These are phyloP conservation scores for Eupithecia abbreviata DNA, from an alignment of 2,888 invertebrate species.

Conservation along the genomic window DNA sequence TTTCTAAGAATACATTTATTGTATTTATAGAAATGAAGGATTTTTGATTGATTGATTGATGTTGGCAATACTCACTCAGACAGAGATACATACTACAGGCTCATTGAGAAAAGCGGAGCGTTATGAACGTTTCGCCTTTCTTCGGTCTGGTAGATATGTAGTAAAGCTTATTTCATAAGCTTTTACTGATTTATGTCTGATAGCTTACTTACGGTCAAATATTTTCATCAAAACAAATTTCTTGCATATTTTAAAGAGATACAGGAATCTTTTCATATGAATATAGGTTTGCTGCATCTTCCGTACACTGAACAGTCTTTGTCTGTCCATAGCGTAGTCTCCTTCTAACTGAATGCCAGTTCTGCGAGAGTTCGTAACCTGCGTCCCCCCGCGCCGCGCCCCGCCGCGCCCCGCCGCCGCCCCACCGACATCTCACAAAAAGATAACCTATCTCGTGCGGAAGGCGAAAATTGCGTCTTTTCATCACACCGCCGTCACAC, in stretches of 20 bases:
- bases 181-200: background rate
- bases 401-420: constrained; percentile 9
- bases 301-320: background rate
- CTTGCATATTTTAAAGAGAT: no score
- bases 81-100: no score
- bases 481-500: constrained; percentile 27
- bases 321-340: background rate
- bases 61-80: no score
- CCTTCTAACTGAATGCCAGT: background rate
- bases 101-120: background rate
- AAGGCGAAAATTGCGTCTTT: constrained; percentile 37
- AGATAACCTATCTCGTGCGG: constrained; percentile 41
- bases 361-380: constrained; percentile 19
- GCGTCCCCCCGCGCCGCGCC: constrained; percentile 1
- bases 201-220: no score
- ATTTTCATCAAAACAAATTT: no score
- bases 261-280: no score
- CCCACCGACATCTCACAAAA: constrained; percentile 30
- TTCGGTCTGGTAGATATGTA: background rate
- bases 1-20: no score
- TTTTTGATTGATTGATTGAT: no score
- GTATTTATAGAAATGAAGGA: no score
- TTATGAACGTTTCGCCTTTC: background rate
- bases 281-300: background rate
- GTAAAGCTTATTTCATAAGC: background rate